Evolutionary conservation across 2,797 vertebrate species (phyloP), one percentile per base, ranked within the genome.

Genomic region (Semotilus atromaculatus): DNA sequence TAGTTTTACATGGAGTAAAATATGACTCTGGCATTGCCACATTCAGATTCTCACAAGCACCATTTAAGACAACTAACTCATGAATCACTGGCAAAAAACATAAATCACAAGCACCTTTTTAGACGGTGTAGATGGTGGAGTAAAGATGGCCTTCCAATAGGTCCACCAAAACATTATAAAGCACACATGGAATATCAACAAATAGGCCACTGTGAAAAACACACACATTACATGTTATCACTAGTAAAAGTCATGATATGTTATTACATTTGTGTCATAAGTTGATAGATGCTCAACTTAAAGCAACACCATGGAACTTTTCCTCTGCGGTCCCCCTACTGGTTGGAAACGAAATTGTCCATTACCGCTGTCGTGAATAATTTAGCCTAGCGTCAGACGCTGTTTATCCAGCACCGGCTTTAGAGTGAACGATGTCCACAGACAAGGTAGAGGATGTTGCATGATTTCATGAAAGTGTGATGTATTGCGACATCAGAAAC

Each of bases 71-170:
- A 72, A 72, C 14, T 23, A 74, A 74, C 3, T 23, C 10, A 7
- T 13, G 8, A 18, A 16, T 45, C 14, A 0, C 10, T 13, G 10
- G 2, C 43, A 73, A 11, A 43, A 8, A 67, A 4, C 13, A 23
- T 62, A 66, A 73, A 55, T 38, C 11, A 10, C 7, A 51, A 16
- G 16, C 95, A 99, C 98, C 97, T 99, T 98, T 93, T 98, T 98
- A 91, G 94, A 96, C 58, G 98, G 97, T 51, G 95, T 93, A 31
- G 96, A 92, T 7, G 97, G 96, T 68, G 96, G 95, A 80, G 97
- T 99, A 77, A 99, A 99, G 91, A 99, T 97, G 87, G 98, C 97
- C 92, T 97, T 99, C 97, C 97, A 99, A 36, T 99, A 99, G 0
- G 98, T 97, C 98, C 98, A 99, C 83, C 96, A 94, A 91, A 99